Evolutionary conservation across 2,888 invertebrate genomes (phyloP).

Genomic region (Clivina fossor): DNA sequence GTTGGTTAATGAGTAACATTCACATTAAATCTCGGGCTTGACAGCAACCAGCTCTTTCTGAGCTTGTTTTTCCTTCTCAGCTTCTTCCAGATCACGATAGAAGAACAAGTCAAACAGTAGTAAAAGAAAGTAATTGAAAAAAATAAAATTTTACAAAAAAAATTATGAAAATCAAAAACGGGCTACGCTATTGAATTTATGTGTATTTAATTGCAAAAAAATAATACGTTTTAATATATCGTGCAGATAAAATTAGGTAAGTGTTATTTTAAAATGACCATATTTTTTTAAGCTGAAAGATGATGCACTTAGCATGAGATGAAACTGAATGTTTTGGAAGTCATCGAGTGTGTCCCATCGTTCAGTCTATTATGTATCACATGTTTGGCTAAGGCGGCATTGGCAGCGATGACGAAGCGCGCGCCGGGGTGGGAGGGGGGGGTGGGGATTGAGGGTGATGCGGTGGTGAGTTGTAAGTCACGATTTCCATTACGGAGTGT

Average conservation of each 20-base stretch:
- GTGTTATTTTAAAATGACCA: too few species aligned
- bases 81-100: conserved; percentile 99
- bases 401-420: conserved; percentile 29
- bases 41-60: conserved; percentile 73
- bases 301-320: too few species aligned
- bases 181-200: too few species aligned
- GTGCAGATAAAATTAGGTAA: too few species aligned
- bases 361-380: too few species aligned
- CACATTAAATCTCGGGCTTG: conserved; percentile 51
- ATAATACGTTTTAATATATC: too few species aligned
- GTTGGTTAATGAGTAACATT: conserved; percentile 44
- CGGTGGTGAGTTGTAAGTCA: conserved; percentile 44
- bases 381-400: conserved; percentile 18
- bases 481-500: conserved; percentile 51
- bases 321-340: too few species aligned
- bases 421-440: conserved; percentile 34
- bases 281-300: too few species aligned
- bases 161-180: too few species aligned
- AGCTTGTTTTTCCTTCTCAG: conserved; percentile 93
- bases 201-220: too few species aligned
- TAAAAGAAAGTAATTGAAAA: too few species aligned
- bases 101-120: conserved; percentile 99
- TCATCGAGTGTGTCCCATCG: neutral
- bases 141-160: too few species aligned
- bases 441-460: conserved; percentile 1